Evolutionary conservation across 2,113 vertebrate species (phyloP).

Genomic region (Aspiorhynchus laticeps): DNA sequence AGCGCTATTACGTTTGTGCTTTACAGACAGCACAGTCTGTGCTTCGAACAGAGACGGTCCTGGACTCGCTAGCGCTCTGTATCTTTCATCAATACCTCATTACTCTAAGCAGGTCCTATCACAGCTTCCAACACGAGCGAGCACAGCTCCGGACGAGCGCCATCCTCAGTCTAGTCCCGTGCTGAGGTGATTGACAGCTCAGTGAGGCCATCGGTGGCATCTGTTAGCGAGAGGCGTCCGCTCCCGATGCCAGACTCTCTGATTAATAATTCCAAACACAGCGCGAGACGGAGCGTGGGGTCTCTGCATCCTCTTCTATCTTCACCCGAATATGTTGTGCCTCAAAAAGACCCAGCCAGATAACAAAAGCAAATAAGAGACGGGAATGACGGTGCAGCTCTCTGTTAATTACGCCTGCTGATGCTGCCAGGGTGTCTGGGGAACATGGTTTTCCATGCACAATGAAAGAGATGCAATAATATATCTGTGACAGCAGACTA

Average conservation of each 20-base stretch:
- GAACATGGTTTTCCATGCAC: slow-evolving; percentile 39
- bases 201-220: slow-evolving; percentile 39
- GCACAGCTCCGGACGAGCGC: background rate
- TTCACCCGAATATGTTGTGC: slow-evolving; percentile 46
- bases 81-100: slow-evolving; percentile 40
- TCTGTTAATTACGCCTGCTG: slow-evolving; percentile 49
- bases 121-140: background rate
- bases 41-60: slow-evolving; percentile 7
- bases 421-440: background rate
- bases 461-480: slow-evolving; percentile 36
- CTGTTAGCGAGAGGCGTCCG: slow-evolving; percentile 14
- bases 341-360: slow-evolving; percentile 44
- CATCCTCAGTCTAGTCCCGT: slow-evolving; percentile 27
- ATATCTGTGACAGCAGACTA: slow-evolving; percentile 35
- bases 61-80: background rate
- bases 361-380: slow-evolving; percentile 52
- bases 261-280: slow-evolving; percentile 49
- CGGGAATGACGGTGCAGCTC: slow-evolving; percentile 8
- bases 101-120: slow-evolving; percentile 16
- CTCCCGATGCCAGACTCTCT: slow-evolving; percentile 41
- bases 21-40: slow-evolving; percentile 16
- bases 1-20: background rate
- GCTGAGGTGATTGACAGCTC: slow-evolving; percentile 39
- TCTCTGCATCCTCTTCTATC: slow-evolving; percentile 49
- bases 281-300: slow-evolving; percentile 30